Evolutionary conservation across 2,113 vertebrate genomes (phyloP).

Genomic region (Paracanthobrama guichenoti): DNA sequence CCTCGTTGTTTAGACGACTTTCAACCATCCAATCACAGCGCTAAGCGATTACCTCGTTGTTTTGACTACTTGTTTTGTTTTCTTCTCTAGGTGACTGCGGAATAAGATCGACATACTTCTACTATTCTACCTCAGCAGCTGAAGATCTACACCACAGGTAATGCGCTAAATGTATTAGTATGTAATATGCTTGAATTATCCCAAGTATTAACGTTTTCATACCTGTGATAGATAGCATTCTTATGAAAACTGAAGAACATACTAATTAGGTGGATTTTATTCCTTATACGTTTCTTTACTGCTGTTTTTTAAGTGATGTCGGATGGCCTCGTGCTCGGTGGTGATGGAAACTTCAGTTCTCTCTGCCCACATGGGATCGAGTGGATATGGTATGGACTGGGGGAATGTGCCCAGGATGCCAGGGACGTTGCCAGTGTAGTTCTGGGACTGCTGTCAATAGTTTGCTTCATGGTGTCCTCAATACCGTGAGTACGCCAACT

Average conservation of each 20-base stretch:
- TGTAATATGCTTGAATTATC: too few species aligned
- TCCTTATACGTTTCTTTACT: not conserved
- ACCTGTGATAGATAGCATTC: too few species aligned
- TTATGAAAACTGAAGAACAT: too few species aligned
- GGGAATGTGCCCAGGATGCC: slow-evolving; percentile 83
- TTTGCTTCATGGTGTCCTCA: slow-evolving; percentile 86
- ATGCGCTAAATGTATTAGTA: not conserved
- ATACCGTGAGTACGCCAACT: slow-evolving; percentile 83
- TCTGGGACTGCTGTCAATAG: slow-evolving; percentile 87
- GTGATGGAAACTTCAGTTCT: slow-evolving; percentile 72
- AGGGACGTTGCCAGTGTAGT: slow-evolving; percentile 85
- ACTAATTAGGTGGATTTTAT: too few species aligned
- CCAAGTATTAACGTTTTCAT: too few species aligned
- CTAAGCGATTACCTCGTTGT: not conserved
- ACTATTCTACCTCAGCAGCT: not conserved
- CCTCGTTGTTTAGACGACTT: too few species aligned
- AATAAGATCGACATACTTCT: not conserved
- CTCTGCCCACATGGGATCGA: slow-evolving; percentile 84
- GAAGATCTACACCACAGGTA: not conserved
- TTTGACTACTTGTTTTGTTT: slow-evolving; percentile 27
- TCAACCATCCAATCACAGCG: not conserved
- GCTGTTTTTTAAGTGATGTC: slow-evolving; percentile 45
- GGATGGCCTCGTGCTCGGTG: slow-evolving; percentile 39
- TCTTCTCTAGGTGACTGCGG: not conserved
- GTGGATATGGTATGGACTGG: slow-evolving; percentile 84